Evolutionary conservation across 1,140 invertebrate genomes (phyloP).

Genomic region (Trypoxylus dichotomus): DNA sequence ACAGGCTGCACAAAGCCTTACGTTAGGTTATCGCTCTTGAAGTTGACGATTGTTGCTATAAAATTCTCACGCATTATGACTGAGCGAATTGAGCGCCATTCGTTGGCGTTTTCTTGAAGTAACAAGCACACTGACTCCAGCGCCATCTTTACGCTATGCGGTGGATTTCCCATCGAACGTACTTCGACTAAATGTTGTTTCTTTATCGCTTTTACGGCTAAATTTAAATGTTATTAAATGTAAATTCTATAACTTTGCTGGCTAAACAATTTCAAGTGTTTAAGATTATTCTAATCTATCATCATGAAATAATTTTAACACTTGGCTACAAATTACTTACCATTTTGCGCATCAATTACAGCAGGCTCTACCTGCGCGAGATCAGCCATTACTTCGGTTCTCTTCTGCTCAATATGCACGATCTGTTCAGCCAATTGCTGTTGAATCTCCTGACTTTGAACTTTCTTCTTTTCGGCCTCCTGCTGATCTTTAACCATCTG

Average conservation of each 20-base stretch:
- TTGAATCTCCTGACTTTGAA: slow-evolving; percentile 97
- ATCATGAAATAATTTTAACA: not conserved
- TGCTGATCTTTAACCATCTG: slow-evolving; percentile 99
- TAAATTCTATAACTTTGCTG: not conserved
- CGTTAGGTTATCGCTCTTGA: slow-evolving; percentile 91
- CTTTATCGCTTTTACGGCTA: slow-evolving; percentile 95
- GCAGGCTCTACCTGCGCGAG: slow-evolving; percentile 96
- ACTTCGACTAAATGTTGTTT: slow-evolving; percentile 95
- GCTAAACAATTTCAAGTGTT: not conserved
- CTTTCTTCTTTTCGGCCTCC: slow-evolving; percentile 98
- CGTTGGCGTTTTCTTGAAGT: slow-evolving; percentile 84
- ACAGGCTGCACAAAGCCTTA: slow-evolving; percentile 59
- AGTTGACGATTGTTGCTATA: slow-evolving; percentile 97
- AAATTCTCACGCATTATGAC: slow-evolving; percentile 98
- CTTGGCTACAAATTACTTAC: slow-evolving; percentile 58
- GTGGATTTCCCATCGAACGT: slow-evolving; percentile 92
- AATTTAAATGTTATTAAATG: slow-evolving; percentile 31
- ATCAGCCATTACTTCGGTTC: slow-evolving; percentile 91
- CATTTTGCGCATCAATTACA: slow-evolving; percentile 96
- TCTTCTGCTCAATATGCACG: slow-evolving; percentile 89
- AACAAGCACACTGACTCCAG: slow-evolving; percentile 94
- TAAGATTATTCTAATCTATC: not conserved
- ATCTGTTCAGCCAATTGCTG: slow-evolving; percentile 87
- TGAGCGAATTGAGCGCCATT: slow-evolving; percentile 93
- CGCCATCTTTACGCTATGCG: slow-evolving; percentile 89